Evolutionary conservation across 2,113 vertebrate genomes (phyloP), one percentile per base, ranked within the genome.

Genomic region (Pristiophorus japonicus): DNA sequence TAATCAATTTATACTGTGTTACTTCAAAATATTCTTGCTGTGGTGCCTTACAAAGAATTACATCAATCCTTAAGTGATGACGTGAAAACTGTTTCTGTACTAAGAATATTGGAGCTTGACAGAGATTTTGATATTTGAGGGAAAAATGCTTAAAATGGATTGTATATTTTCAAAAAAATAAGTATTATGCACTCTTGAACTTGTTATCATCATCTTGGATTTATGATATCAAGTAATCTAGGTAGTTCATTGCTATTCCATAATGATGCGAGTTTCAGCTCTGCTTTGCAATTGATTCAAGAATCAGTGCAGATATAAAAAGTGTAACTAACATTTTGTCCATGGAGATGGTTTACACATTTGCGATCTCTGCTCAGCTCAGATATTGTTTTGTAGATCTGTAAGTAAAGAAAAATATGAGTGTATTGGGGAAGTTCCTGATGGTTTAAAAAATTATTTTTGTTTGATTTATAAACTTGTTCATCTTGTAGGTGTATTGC

Each of bases 401-500:
- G 4, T 59, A 90, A 34, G 27, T 62, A 90, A 59, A 87, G 42
- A 45, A 90, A 27, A 88, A 88, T 88, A 30, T 55, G 85, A 34
- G 24, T 30, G 45, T 47, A 20, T n/a, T 78, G 20, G 42, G 38
- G 20, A 85, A 85, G 18, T 59, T 88, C 1, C 34, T 92, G 38
- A 63, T 38, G 14, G 34, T 42, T 78, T 78, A 78, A 38, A 66
- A 63, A 92, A 55, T n/a, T 42, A 45, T n/a, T 51, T 47, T 66
- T 90, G 22, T 30, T 96, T 85, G 85, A 16, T 73, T 84, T 67
- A 7, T 87, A 18, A 95, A 66, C 1, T 84, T 95, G 93, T 96
- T 66, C 95, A 95, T 97, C 93, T 97, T 96, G 95, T 96, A 99
- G 99, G 97, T 97, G 97, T 98, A 78, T 96, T 99, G 96, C 98